These are phyloP conservation scores for Plagodis pulveraria DNA, from an alignment of 2,888 invertebrate species.

Conservation along the genomic window DNA sequence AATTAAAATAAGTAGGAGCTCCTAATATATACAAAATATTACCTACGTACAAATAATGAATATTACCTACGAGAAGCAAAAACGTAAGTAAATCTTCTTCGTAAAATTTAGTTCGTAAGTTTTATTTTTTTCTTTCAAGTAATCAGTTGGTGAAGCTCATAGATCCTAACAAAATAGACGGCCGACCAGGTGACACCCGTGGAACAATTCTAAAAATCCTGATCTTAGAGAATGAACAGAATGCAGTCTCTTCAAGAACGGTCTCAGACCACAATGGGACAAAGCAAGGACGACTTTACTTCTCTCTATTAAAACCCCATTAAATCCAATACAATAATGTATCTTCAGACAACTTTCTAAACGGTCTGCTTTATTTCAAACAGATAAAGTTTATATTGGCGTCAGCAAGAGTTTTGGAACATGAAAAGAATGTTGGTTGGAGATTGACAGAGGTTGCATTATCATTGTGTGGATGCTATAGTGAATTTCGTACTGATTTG, in stretches of 20 bases:
- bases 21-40: no score
- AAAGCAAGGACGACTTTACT: slow-evolving; percentile 80
- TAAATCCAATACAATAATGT: slow-evolving; percentile 43
- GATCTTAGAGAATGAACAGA: slow-evolving; percentile 53
- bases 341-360: not conserved
- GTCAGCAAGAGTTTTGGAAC: slow-evolving; percentile 9
- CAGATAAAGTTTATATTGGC: slow-evolving; percentile 23
- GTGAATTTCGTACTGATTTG: slow-evolving; percentile 51
- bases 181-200: slow-evolving; percentile 50
- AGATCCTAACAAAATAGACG: slow-evolving; percentile 20
- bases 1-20: no score
- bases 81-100: no score
- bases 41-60: no score
- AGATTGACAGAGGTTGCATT: slow-evolving; percentile 30
- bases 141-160: no score
- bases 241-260: slow-evolving; percentile 69
- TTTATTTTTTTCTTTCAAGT: no score
- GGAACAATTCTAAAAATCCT: slow-evolving; percentile 38
- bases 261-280: slow-evolving; percentile 71
- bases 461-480: slow-evolving; percentile 34
- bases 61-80: no score
- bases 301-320: slow-evolving; percentile 78
- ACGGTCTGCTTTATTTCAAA: slow-evolving; percentile 3
- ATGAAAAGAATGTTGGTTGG: slow-evolving; percentile 29
- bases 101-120: no score